Base-by-base conservation (phyloP, 2,888 invertebrate species). In the Nomada fabriciana region DNA sequence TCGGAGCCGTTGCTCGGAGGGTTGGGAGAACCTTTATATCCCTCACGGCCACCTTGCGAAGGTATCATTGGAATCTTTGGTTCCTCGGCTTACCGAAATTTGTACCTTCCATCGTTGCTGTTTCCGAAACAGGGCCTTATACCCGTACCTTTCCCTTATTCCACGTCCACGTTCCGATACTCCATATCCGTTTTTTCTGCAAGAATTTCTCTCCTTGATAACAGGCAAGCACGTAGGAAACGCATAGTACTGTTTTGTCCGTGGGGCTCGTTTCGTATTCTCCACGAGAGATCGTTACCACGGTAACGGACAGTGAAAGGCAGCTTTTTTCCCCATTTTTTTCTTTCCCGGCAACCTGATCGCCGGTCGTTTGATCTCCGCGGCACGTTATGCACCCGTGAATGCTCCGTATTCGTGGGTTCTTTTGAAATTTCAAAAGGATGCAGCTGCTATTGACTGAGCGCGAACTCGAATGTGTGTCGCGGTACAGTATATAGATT, bases 41-140 rank as follows among this genome's bases (percentile, higher is more conserved):
- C 92, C 90, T 91, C 91, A 89, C 93, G 93, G 90, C 91, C 93
- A 89, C 89, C 90, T 86, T 92, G 91, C 89, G 92, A 92, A 88
- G 93, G 92, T 92, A 93, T 93, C 93, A 93, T 93, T 93, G 93
- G 90, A 87, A 89, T 76, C 87, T 89, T 81, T 85, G 87, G 80
- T 80, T 82, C 73, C 82, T 83, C 84, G 80, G 84, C 82, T 82
- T 78, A 81, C 80, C 83, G 73, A 61, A 83, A 76, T 50, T 68
- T 65, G 60, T 84, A 80, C 68, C 64, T 76, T 76, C 73, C 78
- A 81, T 84, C 71, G 50, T 82, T 61, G 59, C 68, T 52, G 61
- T 29, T 61, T 36, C 25, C 70, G 18, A 60, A 55, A 47, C 47
- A 13, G 47, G 13, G 23, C 29, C 10, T 25, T 9, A 18, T 25